Evolutionary conservation across 2,888 invertebrate species (phyloP).

Genomic region (Meloe dianella): DNA sequence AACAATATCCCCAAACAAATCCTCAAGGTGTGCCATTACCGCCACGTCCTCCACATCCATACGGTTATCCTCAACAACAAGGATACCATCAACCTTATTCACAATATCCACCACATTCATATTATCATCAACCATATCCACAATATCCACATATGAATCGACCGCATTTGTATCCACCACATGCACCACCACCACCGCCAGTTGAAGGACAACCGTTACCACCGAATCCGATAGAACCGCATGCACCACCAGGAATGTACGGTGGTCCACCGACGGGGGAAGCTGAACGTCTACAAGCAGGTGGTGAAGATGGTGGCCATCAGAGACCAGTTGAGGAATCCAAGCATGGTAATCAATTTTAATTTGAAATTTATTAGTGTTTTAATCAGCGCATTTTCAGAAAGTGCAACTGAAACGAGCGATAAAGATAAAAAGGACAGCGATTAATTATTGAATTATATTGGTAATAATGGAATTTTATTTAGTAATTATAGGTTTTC

Average conservation of each 20-base stretch:
- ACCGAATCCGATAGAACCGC: conserved; percentile 25
- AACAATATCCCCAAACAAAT: conserved; percentile 54
- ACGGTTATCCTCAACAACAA: conserved; percentile 46
- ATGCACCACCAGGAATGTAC: conserved; percentile 26
- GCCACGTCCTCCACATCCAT: conserved; percentile 65
- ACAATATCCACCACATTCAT: conserved; percentile 61
- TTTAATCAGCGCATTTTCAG: not conserved
- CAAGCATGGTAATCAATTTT: conserved; percentile 17
- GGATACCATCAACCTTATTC: conserved; percentile 55
- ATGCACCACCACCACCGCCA: conserved; percentile 54
- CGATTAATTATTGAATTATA: conserved; percentile 25
- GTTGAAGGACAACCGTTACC: conserved; percentile 53
- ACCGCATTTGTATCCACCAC: conserved; percentile 59
- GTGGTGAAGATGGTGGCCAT: conserved; percentile 24
- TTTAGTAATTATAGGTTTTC: not conserved
- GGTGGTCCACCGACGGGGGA: conserved; percentile 40
- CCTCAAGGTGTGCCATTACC: conserved; percentile 63
- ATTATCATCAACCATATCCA: conserved; percentile 63
- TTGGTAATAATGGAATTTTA: too few species aligned
- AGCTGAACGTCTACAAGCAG: conserved; percentile 35
- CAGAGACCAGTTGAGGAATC: conserved; percentile 17
- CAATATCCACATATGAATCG: conserved; percentile 64
- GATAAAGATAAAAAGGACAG: conserved; percentile 32
- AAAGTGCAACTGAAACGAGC: not conserved
- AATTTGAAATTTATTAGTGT: not conserved